Conservation (phyloP, 2,113 vertebrate genomes). For the Condylura cristata region DNA sequence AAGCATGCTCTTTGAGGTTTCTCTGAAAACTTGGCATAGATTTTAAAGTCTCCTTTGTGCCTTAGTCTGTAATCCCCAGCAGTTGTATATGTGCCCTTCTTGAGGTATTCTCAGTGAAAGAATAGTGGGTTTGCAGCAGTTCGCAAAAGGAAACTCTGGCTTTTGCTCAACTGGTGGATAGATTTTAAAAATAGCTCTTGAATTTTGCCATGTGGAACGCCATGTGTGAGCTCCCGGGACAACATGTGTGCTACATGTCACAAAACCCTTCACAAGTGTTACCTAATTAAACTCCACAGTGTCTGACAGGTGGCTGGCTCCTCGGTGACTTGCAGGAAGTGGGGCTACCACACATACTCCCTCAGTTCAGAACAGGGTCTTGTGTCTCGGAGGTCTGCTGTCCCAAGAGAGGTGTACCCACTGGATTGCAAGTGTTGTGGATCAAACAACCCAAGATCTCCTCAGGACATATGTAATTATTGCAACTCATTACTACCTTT, state of each 20-base stretch:
- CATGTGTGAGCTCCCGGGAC: slow-evolving; percentile 62
- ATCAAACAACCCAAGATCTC: background rate
- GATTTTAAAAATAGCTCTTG: slow-evolving; percentile 75
- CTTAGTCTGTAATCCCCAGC: background rate
- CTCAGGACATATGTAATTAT: background rate
- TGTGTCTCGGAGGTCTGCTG: background rate
- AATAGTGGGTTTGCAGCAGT: background rate
- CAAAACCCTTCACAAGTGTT: slow-evolving; percentile 74
- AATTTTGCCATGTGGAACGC: slow-evolving; percentile 3
- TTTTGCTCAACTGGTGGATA: slow-evolving; percentile 53
- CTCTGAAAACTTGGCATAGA: background rate
- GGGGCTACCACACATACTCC: background rate
- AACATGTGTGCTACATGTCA: slow-evolving; percentile 57
- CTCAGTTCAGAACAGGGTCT: background rate
- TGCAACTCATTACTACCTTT: background rate
- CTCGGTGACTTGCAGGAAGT: background rate
- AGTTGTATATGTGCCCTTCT: background rate
- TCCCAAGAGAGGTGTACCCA: background rate
- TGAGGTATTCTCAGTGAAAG: background rate
- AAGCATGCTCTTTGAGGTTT: slow-evolving; percentile 15
- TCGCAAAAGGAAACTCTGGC: background rate
- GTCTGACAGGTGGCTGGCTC: slow-evolving; percentile 71
- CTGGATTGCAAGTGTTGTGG: background rate
- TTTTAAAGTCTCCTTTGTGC: background rate
- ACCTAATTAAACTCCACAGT: slow-evolving; percentile 50